Conservation (phyloP, 2,113 vertebrate species). For the Pteronura brasiliensis region DNA sequence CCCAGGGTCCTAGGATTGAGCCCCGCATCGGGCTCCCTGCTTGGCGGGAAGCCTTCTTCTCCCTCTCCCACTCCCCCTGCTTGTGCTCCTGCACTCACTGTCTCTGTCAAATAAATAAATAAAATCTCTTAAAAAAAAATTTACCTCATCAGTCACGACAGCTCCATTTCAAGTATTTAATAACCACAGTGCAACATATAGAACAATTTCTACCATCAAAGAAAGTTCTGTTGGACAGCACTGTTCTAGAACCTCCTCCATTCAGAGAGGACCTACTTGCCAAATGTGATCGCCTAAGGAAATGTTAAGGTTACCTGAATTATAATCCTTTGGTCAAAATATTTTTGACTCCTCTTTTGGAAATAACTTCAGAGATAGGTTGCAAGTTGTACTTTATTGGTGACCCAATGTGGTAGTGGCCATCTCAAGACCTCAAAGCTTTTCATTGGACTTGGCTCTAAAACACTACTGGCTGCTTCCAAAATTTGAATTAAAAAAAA, state of each 20-base stretch:
- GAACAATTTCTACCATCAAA: background rate
- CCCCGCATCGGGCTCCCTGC: too few relatives aligned
- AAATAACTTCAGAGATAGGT: background rate
- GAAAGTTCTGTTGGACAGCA: background rate
- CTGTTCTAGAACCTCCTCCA: background rate
- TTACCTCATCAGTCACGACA: background rate
- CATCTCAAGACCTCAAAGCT: background rate
- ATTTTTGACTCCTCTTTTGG: background rate
- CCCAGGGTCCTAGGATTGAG: too few relatives aligned
- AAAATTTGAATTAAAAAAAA: background rate
- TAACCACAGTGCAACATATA: background rate
- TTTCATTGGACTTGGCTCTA: background rate
- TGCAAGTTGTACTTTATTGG: background rate
- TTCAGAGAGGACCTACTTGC: background rate
- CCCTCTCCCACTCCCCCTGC: too few relatives aligned
- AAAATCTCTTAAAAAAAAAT: background rate
- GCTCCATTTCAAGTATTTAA: background rate
- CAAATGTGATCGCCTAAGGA: background rate
- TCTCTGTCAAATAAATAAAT: too few relatives aligned
- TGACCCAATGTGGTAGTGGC: background rate
- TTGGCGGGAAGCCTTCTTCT: too few relatives aligned
- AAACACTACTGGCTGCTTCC: background rate
- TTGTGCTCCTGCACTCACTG: too few relatives aligned
- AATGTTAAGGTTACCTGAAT: background rate
- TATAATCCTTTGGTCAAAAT: background rate